A percentile compares a stretch with the other conserved stretches of the same genome.
Evolutionary conservation across 1,140 invertebrate species (phyloP).

Genomic region (Macrocentrus cingulum): DNA sequence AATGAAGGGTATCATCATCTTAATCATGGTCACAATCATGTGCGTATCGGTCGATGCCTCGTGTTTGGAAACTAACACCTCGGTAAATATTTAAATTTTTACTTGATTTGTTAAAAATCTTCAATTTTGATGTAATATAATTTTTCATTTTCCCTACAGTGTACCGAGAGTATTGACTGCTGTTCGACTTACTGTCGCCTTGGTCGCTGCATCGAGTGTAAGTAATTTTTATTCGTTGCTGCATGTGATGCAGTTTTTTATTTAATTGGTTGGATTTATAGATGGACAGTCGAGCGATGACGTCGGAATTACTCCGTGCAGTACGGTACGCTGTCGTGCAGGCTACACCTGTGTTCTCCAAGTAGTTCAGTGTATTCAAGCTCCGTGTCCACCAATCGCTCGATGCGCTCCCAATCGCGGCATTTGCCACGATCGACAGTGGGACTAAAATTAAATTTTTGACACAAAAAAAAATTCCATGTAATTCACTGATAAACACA

Average conservation of each 20-base stretch:
- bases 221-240: neutral
- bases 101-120: too few relatives aligned
- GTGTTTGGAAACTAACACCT: too few relatives aligned
- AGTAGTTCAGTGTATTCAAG: conserved; percentile 1
- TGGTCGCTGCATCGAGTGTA: conserved; percentile 11
- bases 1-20: neutral
- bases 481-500: too few relatives aligned
- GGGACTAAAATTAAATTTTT: too few relatives aligned
- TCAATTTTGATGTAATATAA: neutral
- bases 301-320: conserved; percentile 1
- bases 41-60: too few relatives aligned
- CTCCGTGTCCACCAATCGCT: conserved; percentile 4
- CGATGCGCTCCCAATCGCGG: conserved; percentile 5
- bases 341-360: conserved; percentile 1
- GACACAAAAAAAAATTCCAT: too few relatives aligned
- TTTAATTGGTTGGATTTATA: neutral
- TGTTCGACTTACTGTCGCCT: conserved; percentile 7
- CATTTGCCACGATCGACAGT: too few relatives aligned
- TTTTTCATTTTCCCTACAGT: conserved; percentile 8
- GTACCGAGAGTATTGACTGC: conserved; percentile 9
- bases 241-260: neutral
- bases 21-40: too few relatives aligned
- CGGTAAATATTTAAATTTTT: neutral
- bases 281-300: conserved; percentile 5
- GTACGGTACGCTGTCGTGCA: neutral